These are phyloP conservation scores for Drosophila sturtevanti DNA, from an alignment of 1,140 invertebrate species.

Conservation along the genomic window DNA sequence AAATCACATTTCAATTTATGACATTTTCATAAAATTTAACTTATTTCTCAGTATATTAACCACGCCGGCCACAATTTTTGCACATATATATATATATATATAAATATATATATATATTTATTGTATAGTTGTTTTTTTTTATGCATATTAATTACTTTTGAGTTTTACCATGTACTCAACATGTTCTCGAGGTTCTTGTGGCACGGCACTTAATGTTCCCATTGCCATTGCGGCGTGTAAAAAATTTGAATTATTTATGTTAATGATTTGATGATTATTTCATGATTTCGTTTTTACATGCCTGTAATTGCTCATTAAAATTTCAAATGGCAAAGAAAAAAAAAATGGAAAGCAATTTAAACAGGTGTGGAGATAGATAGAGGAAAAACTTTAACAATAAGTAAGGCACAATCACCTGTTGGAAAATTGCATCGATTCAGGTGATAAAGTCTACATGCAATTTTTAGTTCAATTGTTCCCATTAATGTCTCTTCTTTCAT, in stretches of 20 bases:
- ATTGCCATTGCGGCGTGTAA: constrained; percentile 25
- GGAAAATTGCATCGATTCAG: neutral
- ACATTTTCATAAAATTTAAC: constrained; percentile 23
- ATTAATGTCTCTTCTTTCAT: constrained; percentile 12
- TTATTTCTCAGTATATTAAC: constrained; percentile 33
- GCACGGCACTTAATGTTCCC: constrained; percentile 22
- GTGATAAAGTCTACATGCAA: constrained; percentile 20
- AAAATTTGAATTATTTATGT: constrained; percentile 64
- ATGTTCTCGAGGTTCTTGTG: constrained; percentile 33
- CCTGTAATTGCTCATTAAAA: constrained; percentile 70
- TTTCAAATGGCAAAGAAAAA: constrained; percentile 47
- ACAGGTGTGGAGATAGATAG: neutral
- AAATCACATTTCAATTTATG: neutral
- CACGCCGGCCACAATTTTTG: constrained; percentile 1
- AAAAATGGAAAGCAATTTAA: constrained; percentile 34
- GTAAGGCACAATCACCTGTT: too few species aligned
- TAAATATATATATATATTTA: too few species aligned
- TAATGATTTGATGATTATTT: constrained; percentile 71
- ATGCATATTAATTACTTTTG: constrained; percentile 69
- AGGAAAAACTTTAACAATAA: too few species aligned
- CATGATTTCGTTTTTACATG: constrained; percentile 60
- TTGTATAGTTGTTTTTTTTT: constrained; percentile 22
- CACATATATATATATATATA: neutral
- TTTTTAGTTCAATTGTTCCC: neutral
- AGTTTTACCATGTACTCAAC: constrained; percentile 31